Conservation (phyloP, 64 coral and sea anemone genomes). For the Dendronephthya gigantea region DNA sequence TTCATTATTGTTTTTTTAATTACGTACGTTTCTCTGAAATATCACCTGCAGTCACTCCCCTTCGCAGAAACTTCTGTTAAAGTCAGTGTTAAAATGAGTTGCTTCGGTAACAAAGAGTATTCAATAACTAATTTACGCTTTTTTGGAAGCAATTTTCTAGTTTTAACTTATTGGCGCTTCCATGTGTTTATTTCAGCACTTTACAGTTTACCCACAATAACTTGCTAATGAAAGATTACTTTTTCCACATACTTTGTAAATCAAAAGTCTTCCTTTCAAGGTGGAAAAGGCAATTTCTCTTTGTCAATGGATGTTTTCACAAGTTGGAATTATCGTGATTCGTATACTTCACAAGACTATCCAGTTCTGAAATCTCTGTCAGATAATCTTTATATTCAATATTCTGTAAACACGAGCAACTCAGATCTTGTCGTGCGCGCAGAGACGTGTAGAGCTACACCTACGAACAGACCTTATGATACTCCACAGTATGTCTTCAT, state of each 20-base stretch:
- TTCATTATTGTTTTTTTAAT: too few relatives aligned
- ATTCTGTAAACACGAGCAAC: background rate
- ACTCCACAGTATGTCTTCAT: conserved; percentile 37
- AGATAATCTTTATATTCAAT: background rate
- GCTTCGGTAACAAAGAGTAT: too few relatives aligned
- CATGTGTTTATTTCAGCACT: background rate
- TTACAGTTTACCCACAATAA: background rate
- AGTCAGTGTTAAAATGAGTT: too few relatives aligned
- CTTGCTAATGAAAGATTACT: too few relatives aligned
- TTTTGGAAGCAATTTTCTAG: background rate
- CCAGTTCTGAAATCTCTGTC: background rate
- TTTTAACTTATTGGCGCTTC: background rate
- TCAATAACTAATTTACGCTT: background rate
- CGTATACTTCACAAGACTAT: background rate
- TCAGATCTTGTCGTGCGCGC: conserved; percentile 26
- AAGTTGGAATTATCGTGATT: background rate
- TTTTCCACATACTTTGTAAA: too few relatives aligned
- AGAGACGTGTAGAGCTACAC: conserved; percentile 34
- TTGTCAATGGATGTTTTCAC: background rate
- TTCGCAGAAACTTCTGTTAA: too few relatives aligned
- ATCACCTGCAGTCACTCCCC: too few relatives aligned
- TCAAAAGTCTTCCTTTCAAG: background rate
- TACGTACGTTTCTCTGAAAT: too few relatives aligned
- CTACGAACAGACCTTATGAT: conserved; percentile 27
- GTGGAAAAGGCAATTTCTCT: background rate